These are phyloP conservation scores for Cyprinella venusta DNA, from an alignment of 2,797 vertebrate genomes.

Conservation along the genomic window DNA sequence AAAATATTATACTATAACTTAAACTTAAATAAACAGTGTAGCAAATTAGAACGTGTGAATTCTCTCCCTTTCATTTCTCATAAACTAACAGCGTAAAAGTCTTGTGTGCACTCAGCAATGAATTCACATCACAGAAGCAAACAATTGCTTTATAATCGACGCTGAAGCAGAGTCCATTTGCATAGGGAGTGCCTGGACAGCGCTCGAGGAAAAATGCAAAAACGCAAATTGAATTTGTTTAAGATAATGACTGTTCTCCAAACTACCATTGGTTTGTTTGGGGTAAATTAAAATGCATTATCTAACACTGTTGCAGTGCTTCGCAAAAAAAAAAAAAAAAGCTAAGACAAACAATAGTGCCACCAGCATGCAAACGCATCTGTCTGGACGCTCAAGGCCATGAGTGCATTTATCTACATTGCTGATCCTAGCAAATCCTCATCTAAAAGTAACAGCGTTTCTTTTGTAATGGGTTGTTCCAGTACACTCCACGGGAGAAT, in stretches of 20 bases:
- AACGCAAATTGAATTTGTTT: slow-evolving; percentile 56
- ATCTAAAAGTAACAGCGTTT: not conserved
- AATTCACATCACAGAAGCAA: slow-evolving; percentile 49
- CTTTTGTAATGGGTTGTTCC: slow-evolving; percentile 22
- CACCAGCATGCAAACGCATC: slow-evolving; percentile 19
- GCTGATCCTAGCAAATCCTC: slow-evolving; percentile 17
- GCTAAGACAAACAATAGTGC: not conserved
- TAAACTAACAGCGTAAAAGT: not conserved
- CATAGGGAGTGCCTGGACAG: slow-evolving; percentile 57
- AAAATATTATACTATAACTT: no score
- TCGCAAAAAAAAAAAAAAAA: not conserved
- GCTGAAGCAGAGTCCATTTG: slow-evolving; percentile 59
- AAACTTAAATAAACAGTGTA: no score
- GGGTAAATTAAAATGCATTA: slow-evolving; percentile 1
- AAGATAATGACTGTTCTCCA: slow-evolving; percentile 53
- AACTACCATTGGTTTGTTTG: slow-evolving; percentile 8
- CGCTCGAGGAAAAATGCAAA: slow-evolving; percentile 47
- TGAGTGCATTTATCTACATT: not conserved
- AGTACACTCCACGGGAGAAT: slow-evolving; percentile 15
- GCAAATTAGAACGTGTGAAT: no score
- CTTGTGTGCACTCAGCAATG: not conserved
- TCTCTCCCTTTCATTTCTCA: not conserved
- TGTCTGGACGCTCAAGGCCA: not conserved
- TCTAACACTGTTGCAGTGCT: not conserved
- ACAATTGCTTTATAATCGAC: slow-evolving; percentile 72